phyloP scores from a whole-genome alignment of 2,888 invertebrate species.

The Netelia virgata region DNA sequence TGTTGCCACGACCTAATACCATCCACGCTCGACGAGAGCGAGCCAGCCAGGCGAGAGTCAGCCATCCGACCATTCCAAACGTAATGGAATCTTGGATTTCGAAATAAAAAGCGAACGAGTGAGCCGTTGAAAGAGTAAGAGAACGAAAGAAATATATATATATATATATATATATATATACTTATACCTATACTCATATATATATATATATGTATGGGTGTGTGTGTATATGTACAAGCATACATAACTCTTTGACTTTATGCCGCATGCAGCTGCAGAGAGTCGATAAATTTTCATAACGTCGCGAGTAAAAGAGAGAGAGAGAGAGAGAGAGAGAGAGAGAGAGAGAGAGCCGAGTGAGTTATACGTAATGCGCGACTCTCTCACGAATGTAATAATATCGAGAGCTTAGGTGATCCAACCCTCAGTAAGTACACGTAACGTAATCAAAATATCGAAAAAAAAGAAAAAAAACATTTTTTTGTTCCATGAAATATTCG shows the following conservation, averaged over 20 bases:
- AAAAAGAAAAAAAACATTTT: neutral
- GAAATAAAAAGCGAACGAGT: constrained; percentile 61
- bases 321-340: neutral
- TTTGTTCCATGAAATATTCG: too few species aligned
- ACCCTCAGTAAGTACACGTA: neutral
- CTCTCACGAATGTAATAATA: constrained; percentile 32
- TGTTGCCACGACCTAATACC: constrained; percentile 63
- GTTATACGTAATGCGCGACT: neutral
- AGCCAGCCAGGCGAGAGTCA: constrained; percentile 56
- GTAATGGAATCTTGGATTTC: constrained; percentile 71
- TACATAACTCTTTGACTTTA: constrained; percentile 49
- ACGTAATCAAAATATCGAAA: neutral
- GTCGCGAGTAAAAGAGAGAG: constrained; percentile 7
- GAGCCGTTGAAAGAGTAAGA: constrained; percentile 37
- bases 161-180: constrained; percentile 33
- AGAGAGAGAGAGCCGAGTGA: neutral
- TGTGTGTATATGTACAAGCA: neutral
- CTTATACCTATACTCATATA: neutral
- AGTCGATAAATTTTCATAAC: constrained; percentile 52
- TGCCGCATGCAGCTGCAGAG: constrained; percentile 44
- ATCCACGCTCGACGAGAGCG: constrained; percentile 48
- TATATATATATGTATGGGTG: constrained; percentile 21
- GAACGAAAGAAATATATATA: constrained; percentile 2
- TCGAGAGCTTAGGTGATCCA: neutral
- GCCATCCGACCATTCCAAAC: constrained; percentile 62